phyloP scores from a whole-genome alignment of 1,140 invertebrate genomes.

The Diploscapter pachys region DNA sequence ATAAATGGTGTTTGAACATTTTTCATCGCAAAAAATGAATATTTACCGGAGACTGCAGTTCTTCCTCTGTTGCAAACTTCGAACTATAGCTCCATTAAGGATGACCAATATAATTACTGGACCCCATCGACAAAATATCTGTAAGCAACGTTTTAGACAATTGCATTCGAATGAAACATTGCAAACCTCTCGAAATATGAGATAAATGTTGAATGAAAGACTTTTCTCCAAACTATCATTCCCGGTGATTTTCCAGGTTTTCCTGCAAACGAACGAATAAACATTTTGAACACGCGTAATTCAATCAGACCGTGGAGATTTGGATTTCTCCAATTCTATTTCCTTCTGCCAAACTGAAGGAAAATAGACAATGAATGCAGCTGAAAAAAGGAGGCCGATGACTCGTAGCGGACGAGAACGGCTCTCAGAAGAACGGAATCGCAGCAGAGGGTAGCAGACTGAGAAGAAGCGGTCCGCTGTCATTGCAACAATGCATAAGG shows the following conservation, averaged over 20 bases:
- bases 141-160: constrained; percentile 17
- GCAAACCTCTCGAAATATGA: constrained; percentile 19
- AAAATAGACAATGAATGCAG: constrained; percentile 44
- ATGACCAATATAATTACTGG: constrained; percentile 48
- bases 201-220: constrained; percentile 39
- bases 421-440: constrained; percentile 43
- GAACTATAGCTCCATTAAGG: constrained; percentile 48
- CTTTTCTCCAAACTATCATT: neutral
- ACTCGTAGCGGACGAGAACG: constrained; percentile 32
- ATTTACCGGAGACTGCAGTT: too few relatives aligned
- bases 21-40: constrained; percentile 18
- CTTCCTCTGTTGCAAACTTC: neutral
- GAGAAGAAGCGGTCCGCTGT: constrained; percentile 49
- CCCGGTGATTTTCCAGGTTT: neutral
- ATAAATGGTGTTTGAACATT: constrained; percentile 40
- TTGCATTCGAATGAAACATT: too few relatives aligned
- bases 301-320: neutral
- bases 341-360: constrained; percentile 45
- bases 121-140: constrained; percentile 49
- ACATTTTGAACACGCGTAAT: neutral
- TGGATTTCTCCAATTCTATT: neutral
- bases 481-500: constrained; percentile 52
- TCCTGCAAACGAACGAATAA: neutral
- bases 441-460: constrained; percentile 47
- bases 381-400: constrained; percentile 38